Conservation (phyloP, 2,888 invertebrate species). For the Thera obeliscata region DNA sequence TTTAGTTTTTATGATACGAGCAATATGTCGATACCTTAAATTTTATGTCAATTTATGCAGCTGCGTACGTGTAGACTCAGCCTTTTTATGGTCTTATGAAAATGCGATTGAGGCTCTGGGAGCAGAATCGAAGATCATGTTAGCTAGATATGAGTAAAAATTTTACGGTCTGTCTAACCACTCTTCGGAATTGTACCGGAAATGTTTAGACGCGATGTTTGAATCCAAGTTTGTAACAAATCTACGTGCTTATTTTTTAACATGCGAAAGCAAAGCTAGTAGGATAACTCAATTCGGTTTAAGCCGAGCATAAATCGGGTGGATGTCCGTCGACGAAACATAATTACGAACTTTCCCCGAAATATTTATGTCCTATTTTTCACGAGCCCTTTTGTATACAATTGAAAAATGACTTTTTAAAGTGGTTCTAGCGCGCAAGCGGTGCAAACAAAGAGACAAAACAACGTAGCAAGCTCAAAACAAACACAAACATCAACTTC, state of each 20-base stretch:
- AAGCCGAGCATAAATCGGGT: constrained; percentile 53
- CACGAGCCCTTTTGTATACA: constrained; percentile 12
- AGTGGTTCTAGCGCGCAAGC: constrained; percentile 5
- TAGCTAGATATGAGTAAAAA: constrained; percentile 38
- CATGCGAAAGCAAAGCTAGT: constrained; percentile 44
- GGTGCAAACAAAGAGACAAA: constrained; percentile 2
- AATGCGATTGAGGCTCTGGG: constrained; percentile 47
- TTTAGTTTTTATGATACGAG: constrained; percentile 65
- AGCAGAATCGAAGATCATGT: constrained; percentile 40
- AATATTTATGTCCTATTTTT: constrained; percentile 28
- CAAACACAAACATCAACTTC: constrained; percentile 17
- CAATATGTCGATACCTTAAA: constrained; percentile 64
- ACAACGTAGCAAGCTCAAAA: constrained; percentile 10
- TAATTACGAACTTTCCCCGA: constrained; percentile 36
- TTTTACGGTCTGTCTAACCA: constrained; percentile 34
- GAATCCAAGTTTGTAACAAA: constrained; percentile 11
- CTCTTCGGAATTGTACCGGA: constrained; percentile 23
- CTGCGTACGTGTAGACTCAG: constrained; percentile 52
- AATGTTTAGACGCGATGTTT: constrained; percentile 7
- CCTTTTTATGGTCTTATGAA: constrained; percentile 52
- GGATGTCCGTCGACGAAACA: constrained; percentile 45
- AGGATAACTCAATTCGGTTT: constrained; percentile 52
- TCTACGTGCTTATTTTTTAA: constrained; percentile 26
- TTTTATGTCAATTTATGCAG: constrained; percentile 70
- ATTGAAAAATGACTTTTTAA: constrained; percentile 18